Base-by-base conservation (phyloP, 2,113 vertebrate species). In the Kryptolebias marmoratus region DNA sequence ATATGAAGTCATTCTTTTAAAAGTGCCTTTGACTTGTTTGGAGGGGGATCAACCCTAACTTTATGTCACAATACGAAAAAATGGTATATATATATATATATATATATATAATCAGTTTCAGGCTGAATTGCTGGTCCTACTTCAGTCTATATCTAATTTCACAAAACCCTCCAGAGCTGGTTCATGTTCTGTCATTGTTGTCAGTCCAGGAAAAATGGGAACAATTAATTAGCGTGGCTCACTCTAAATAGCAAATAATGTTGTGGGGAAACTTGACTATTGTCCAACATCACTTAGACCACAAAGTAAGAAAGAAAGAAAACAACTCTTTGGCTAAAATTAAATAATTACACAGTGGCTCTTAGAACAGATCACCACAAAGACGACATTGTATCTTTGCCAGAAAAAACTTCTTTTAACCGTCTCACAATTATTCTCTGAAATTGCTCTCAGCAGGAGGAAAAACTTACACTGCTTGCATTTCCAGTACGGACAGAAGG, bases 261-360 rank as follows among this genome's bases (percentile, higher is more conserved):
- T 54, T 54, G 56, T 50, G 50, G 28, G 70, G 67, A 77, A 59
- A 56, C 31, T 44, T 44, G 61, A 82, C 75, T 83, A 82, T 87
- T 85, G 85, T 79, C 72, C 71, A 74, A 65, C 52, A 73, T 67
- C 59, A 31, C 65, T 45, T 44, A 31, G 11, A 83, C 28, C 15
- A 58, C 6, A 10, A 54, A 54, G 22, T 47, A 67, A 75, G 71
- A 47, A 82, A 63, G 45, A 60, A 59, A 82, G 16, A 45, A 44
- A 55, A 58, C 47, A 75, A 47, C 2, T 11, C 50, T 74, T 79
- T 65, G 32, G 3, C 50, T 22, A 44, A 69, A 81, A 89, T 92
- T 88, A 83, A 90, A 84, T 88, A 90, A 90, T 89, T 83, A 87
- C 52, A 31, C 57, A 55, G 65, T 49, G 73, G 64, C 68, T 77